These are phyloP conservation scores for human (Homo sapiens) DNA, from an alignment of 2,113 vertebrate species.

Conservation along the genomic window GRCh38 chr6:2718501-2719000, in stretches of 20 bases:
- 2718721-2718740: not conserved
- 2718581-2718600: not conserved
- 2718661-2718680: not conserved
- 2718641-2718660: not conserved
- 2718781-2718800: conserved; percentile 15
- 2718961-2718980: not conserved
- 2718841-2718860: conserved; percentile 28
- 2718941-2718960: not conserved
- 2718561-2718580: not conserved
- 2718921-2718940: not conserved
- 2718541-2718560: not conserved
- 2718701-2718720: not conserved
- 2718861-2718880: not conserved
- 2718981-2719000: not conserved
- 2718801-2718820: conserved; percentile 43
- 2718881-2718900: not conserved
- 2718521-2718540: not conserved
- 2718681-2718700: not conserved
- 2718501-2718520: not conserved
- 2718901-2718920: not conserved
- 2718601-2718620: not conserved
- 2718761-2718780: not conserved
- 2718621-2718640: not conserved
- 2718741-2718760: not conserved
- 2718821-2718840: not conserved